phyloP scores from a whole-genome alignment of 2,113 vertebrate genomes.

The Lamprotornis superbus region DNA sequence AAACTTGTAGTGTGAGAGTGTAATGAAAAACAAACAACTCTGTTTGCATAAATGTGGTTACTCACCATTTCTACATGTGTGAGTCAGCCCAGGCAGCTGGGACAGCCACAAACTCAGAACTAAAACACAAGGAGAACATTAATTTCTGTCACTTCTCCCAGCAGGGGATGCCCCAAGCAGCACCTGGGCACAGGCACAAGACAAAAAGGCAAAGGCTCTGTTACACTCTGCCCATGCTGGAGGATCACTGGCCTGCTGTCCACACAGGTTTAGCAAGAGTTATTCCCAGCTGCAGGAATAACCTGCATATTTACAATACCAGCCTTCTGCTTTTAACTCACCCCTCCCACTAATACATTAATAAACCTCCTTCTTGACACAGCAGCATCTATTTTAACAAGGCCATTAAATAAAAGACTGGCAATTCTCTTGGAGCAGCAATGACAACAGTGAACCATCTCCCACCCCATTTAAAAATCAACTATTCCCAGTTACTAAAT shows the following conservation, averaged over 20 bases:
- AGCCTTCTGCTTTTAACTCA: background rate
- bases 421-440: background rate
- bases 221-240: background rate
- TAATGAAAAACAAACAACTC: background rate
- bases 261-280: background rate
- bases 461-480: background rate
- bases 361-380: background rate
- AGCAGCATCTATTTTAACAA: background rate
- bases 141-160: background rate
- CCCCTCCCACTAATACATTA: background rate
- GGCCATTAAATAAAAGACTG: background rate
- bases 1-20: background rate
- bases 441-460: background rate
- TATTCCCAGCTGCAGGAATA: background rate
- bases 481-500: background rate
- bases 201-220: no score
- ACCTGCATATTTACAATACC: background rate
- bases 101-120: background rate
- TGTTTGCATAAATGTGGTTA: background rate
- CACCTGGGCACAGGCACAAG: background rate
- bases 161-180: accelerated
- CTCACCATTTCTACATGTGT: background rate
- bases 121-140: background rate
- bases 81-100: background rate
- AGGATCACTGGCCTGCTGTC: background rate